phyloP scores from a whole-genome alignment of 2,888 invertebrate genomes.

The Horisme vitalbata region DNA sequence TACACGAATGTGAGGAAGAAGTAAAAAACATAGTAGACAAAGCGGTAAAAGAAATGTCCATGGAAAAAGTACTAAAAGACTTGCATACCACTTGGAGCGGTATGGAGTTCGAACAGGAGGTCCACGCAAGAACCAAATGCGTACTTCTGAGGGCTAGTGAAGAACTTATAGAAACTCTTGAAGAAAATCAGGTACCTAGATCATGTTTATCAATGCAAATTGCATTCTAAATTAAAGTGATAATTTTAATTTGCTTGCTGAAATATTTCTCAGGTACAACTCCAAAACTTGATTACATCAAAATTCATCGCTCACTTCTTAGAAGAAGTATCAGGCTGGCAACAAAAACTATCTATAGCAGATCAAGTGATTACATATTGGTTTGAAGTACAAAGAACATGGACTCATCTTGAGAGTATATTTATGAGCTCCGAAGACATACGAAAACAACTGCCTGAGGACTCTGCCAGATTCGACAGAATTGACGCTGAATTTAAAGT shows the following conservation, averaged over 20 bases:
- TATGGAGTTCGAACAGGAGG: constrained; percentile 96
- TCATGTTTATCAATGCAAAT: too few relatives aligned
- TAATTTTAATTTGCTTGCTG: not conserved
- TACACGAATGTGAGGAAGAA: constrained; percentile 98
- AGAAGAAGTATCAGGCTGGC: constrained; percentile 97
- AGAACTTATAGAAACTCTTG: constrained; percentile 97
- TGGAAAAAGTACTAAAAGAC: constrained; percentile 97
- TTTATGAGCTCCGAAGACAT: constrained; percentile 99
- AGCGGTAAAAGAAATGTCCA: constrained; percentile 99
- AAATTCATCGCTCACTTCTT: constrained; percentile 98
- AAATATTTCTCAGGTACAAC: constrained; percentile 86
- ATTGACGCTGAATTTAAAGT: constrained; percentile 96
- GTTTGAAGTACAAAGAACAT: constrained; percentile 98
- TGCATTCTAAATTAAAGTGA: not conserved
- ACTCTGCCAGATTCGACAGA: constrained; percentile 95
- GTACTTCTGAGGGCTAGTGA: constrained; percentile 94
- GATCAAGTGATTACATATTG: constrained; percentile 96
- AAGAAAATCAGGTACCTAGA: constrained; percentile 99
- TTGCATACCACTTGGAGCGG: constrained; percentile 95
- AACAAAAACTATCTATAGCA: constrained; percentile 94
- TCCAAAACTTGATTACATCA: constrained; percentile 97
- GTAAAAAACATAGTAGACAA: constrained; percentile 98
- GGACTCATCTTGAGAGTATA: constrained; percentile 98
- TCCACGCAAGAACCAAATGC: constrained; percentile 93
- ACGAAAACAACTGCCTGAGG: constrained; percentile 95